Percentiles rank a stretch among this genome's conserved stretches.
phyloP scores from a whole-genome alignment of 2,888 invertebrate species.

The Brenthis hecate region DNA sequence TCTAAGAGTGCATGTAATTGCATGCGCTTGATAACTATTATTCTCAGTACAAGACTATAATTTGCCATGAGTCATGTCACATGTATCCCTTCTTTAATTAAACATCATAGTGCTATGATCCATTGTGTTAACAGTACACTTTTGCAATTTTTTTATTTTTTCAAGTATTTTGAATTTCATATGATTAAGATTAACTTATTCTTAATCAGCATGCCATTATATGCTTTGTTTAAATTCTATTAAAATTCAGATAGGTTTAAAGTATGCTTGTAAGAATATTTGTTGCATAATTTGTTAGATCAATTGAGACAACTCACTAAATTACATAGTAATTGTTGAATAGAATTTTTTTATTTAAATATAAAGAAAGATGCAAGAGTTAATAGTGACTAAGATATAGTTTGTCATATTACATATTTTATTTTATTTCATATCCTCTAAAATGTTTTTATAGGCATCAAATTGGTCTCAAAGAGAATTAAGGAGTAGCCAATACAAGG shows the following conservation, averaged over 20 bases:
- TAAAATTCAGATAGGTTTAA: neutral
- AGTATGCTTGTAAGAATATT: neutral
- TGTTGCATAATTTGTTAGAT: neutral
- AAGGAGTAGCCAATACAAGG: slow-evolving; percentile 76
- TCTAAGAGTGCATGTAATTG: slow-evolving; percentile 59
- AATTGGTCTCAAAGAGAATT: slow-evolving; percentile 59
- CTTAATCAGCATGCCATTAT: slow-evolving; percentile 3
- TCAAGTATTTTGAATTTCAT: neutral
- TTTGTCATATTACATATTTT: too few relatives aligned
- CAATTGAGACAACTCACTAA: too few relatives aligned
- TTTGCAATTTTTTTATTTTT: neutral
- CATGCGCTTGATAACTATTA: slow-evolving; percentile 57
- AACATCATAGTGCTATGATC: slow-evolving; percentile 5
- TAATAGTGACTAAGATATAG: too few relatives aligned
- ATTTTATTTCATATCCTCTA: neutral
- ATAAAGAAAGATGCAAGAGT: too few relatives aligned
- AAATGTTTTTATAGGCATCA: slow-evolving; percentile 13
- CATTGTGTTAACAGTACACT: slow-evolving; percentile 9
- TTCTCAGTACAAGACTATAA: slow-evolving; percentile 21
- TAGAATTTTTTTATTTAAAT: too few relatives aligned
- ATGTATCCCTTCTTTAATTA: neutral
- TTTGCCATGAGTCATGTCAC: slow-evolving; percentile 19
- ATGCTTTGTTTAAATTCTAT: neutral
- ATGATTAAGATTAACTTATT: neutral
- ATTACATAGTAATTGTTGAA: too few relatives aligned